Evolutionary conservation across 2,113 vertebrate species (phyloP).

Genomic region (Daubentonia madagascariensis): DNA sequence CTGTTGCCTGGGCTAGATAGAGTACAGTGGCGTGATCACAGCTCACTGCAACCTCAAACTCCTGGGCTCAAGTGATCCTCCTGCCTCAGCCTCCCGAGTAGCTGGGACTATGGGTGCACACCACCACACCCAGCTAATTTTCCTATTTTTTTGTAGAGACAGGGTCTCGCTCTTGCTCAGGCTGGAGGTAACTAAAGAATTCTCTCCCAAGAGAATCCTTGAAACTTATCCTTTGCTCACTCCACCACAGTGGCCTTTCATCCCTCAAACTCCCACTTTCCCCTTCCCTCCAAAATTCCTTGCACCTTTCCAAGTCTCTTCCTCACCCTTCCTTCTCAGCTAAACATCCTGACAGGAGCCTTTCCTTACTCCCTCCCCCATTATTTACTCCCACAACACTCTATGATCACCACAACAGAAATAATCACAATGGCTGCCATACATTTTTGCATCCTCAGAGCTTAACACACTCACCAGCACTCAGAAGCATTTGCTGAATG

Average conservation of each 20-base stretch:
- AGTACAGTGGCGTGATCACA: no score
- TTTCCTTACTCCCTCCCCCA: not conserved
- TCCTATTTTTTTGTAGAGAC: no score
- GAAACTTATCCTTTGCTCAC: not conserved
- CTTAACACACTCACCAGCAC: not conserved
- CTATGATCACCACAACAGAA: not conserved
- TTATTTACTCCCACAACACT: not conserved
- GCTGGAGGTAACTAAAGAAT: not conserved
- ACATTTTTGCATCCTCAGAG: not conserved
- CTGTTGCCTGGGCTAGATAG: no score
- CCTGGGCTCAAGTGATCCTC: no score
- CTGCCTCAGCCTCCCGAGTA: no score
- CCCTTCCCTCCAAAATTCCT: not conserved
- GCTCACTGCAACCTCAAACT: no score
- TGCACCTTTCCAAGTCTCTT: not conserved
- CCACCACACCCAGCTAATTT: no score
- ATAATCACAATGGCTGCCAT: not conserved
- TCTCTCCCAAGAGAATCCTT: not conserved
- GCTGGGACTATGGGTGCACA: no score
- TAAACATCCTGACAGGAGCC: not conserved
- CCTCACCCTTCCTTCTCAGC: not conserved
- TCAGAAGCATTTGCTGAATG: not conserved
- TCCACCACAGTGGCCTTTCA: not conserved
- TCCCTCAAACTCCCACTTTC: not conserved
- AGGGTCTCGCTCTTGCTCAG: no score